Conservation (phyloP, 2,797 vertebrate genomes). For the Loriculus beryllinus region DNA sequence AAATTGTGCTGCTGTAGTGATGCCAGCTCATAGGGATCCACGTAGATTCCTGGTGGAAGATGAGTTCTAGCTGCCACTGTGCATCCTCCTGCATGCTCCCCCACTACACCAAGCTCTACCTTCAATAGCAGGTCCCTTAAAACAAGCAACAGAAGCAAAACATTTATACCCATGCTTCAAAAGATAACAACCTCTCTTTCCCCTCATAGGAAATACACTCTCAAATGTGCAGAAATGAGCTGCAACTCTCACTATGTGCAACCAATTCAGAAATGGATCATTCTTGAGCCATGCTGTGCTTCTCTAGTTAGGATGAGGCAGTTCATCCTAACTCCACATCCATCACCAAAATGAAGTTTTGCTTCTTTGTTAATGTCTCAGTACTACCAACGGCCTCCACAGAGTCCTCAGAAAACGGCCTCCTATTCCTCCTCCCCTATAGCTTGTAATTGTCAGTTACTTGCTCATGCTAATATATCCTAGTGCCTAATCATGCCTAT, state of each 20-base stretch:
- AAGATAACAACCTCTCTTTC: not conserved
- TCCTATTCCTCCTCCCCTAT: not conserved
- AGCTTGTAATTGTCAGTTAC: not conserved
- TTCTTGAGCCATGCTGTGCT: fast-evolving
- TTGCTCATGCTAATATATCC: not conserved
- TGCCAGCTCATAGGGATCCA: constrained; percentile 89
- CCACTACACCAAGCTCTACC: constrained; percentile 70
- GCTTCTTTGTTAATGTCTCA: not conserved
- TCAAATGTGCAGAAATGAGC: fast-evolving
- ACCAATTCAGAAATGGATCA: not conserved
- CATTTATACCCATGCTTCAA: not conserved
- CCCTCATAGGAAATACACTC: fast-evolving
- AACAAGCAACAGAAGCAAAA: not conserved
- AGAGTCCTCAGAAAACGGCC: not conserved
- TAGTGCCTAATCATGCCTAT: not conserved
- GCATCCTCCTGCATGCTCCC: constrained; percentile 58
- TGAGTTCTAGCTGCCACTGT: constrained; percentile 74
- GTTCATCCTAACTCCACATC: not conserved
- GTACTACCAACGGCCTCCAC: not conserved
- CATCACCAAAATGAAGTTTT: not conserved
- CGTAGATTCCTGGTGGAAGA: constrained; percentile 83
- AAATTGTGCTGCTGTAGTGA: constrained; percentile 76
- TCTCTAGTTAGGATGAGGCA: not conserved
- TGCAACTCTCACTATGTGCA: fast-evolving
- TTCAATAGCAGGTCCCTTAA: constrained; percentile 83